Conservation (phyloP, 2,888 invertebrate species). For the Drosophila mayaguana region DNA sequence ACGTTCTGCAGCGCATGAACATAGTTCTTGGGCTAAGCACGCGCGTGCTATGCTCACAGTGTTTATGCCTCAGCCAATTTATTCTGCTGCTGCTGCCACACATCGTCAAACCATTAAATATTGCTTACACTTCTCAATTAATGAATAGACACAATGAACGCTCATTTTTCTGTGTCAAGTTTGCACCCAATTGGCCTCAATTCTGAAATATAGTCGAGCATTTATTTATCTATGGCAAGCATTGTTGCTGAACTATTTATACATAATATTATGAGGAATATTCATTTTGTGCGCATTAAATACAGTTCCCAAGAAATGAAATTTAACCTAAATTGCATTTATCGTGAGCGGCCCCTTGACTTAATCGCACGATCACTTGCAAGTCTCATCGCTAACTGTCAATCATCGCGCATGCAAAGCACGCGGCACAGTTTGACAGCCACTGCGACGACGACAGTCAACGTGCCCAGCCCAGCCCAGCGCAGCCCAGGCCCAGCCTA, state of each 20-base stretch:
- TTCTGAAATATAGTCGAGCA: conserved; percentile 28
- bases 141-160: conserved; percentile 59
- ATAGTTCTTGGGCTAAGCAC: conserved; percentile 7
- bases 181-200: conserved; percentile 62
- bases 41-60: conserved; percentile 49
- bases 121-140: conserved; percentile 68
- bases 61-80: conserved; percentile 41
- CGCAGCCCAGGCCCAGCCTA: conserved; percentile 6
- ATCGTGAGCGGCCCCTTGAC: conserved; percentile 1
- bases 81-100: conserved; percentile 37
- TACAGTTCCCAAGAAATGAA: not conserved
- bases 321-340: not conserved
- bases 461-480: conserved; percentile 3
- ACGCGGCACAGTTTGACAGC: conserved; percentile 57
- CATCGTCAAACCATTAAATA: conserved; percentile 54
- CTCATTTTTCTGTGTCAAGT: conserved; percentile 68
- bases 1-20: conserved; percentile 39
- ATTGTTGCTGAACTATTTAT: conserved; percentile 26
- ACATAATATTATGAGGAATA: conserved; percentile 10
- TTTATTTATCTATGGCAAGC: conserved; percentile 31
- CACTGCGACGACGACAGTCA: conserved; percentile 46
- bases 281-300: conserved; percentile 22
- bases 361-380: conserved; percentile 3
- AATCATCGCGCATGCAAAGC: conserved; percentile 62
- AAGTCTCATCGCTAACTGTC: conserved; percentile 41